phyloP scores from a whole-genome alignment of 2,113 vertebrate genomes.

The Elephantulus edwardii region DNA sequence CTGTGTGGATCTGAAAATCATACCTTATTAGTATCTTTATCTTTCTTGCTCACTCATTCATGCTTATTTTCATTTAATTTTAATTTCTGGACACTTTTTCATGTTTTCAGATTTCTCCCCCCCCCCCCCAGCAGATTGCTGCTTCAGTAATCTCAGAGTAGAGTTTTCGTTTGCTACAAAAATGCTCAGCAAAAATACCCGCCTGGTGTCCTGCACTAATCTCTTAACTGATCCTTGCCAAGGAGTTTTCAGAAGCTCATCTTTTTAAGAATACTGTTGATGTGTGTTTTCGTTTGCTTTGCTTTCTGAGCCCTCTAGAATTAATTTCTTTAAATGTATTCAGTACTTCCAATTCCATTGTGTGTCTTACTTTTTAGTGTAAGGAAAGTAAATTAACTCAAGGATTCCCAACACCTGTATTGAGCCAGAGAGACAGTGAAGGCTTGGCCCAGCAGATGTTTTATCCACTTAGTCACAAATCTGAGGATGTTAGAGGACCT shows the following conservation, averaged over 20 bases:
- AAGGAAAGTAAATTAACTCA: constrained; percentile 73
- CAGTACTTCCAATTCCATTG: constrained; percentile 57
- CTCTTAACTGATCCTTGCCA: constrained; percentile 55
- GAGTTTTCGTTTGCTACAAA: constrained; percentile 71
- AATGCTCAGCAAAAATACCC: constrained; percentile 63
- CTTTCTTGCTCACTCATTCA: constrained; percentile 83
- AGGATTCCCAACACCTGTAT: constrained; percentile 75
- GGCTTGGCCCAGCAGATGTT: constrained; percentile 81
- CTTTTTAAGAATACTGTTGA: constrained; percentile 19
- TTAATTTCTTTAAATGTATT: constrained; percentile 65
- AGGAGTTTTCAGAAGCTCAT: constrained; percentile 58
- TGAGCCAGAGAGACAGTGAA: constrained; percentile 67
- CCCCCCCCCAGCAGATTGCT: constrained; percentile 58
- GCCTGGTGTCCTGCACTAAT: constrained; percentile 65
- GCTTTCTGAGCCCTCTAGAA: constrained; percentile 50
- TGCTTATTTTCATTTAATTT: constrained; percentile 83
- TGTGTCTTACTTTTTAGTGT: constrained; percentile 63
- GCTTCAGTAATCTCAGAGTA: constrained; percentile 74
- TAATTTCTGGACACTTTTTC: constrained; percentile 76
- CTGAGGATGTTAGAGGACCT: constrained; percentile 70
- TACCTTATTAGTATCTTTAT: constrained; percentile 88
- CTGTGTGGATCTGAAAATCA: constrained; percentile 87
- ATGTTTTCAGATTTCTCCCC: constrained; percentile 56
- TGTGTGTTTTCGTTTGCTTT: constrained; percentile 51
- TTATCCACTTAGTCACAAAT: constrained; percentile 75